Base-by-base conservation (phyloP, 2,888 invertebrate genomes). In the Platycheirus rosarum region DNA sequence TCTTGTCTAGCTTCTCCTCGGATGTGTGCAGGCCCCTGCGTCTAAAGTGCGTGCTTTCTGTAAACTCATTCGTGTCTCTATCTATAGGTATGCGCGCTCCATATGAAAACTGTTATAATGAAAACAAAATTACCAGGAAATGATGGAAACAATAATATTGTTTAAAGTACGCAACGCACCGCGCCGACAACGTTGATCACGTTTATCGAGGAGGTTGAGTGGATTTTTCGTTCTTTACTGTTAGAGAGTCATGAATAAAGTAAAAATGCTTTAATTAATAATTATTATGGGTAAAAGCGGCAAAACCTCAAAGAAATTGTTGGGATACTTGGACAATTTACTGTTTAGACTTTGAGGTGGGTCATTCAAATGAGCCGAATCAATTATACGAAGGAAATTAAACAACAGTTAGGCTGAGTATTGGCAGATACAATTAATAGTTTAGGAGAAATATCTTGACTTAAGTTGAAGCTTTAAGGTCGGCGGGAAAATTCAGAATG, bases 41-140 rank as follows among this genome's bases (percentile, higher is more conserved):
- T 35, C 18, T 63, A 18, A 42, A 46, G 46, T 70, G 71, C 40
- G 49, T 57, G 70, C 57, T 44, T 65, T 23, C n/a, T 57, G 48
- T 35, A 57, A 23, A 42, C 51, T 63, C 32, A 44, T 53, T 62
- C 20, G 18, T 32, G 9, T 29, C 32, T 51, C 6, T n/a, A n/a
- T 2, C 26, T 26, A 44, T n/a, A 37, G 16, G 69, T 70, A 57
- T 65, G 53, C 7, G 26, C 20, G 57, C 63, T 65, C 63, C 51
- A 63, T 69, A 69, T 57, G 53, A 79, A 63, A 57, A 42, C 65
- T 66, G 63, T 53, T 65, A 20, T 44, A 76, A 62, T 62, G 40
- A 53, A 78, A 46, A 73, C 20, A 73, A 68, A 73, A 69, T 69
- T 20, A 70, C 51, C 51, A 49, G 74, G 79, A 75, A 80, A 80